Evolutionary conservation across 1,140 invertebrate genomes (phyloP).

Genomic region (Phymastichus coffea): DNA sequence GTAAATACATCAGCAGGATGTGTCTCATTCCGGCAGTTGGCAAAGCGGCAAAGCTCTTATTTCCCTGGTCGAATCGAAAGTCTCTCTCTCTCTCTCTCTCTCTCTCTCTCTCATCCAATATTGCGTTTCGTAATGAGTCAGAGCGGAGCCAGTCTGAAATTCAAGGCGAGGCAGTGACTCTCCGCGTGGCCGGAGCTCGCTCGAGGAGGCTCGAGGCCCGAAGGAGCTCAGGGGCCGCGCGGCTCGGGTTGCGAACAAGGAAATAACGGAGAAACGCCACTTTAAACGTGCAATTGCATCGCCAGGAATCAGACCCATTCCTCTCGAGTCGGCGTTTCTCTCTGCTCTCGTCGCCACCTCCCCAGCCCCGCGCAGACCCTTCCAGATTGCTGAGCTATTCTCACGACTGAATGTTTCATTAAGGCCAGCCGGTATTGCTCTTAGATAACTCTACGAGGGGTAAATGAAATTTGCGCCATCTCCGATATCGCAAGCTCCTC

Average conservation of each 20-base stretch:
- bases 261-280: slow-evolving; percentile 56
- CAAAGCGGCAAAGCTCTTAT: neutral
- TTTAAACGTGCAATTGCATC: slow-evolving; percentile 59
- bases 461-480: slow-evolving; percentile 60
- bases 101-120: slow-evolving; percentile 43
- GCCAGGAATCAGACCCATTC: slow-evolving; percentile 55
- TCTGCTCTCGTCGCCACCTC: slow-evolving; percentile 22
- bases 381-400: slow-evolving; percentile 59
- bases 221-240: slow-evolving; percentile 30
- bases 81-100: too few relatives aligned
- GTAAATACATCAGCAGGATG: neutral
- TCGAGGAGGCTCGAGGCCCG: neutral
- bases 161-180: slow-evolving; percentile 39
- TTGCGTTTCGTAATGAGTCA: slow-evolving; percentile 43
- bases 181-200: slow-evolving; percentile 26
- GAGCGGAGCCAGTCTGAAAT: slow-evolving; percentile 42
- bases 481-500: slow-evolving; percentile 51
- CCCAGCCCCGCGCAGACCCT: slow-evolving; percentile 43
- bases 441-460: slow-evolving; percentile 59
- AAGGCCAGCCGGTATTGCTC: slow-evolving; percentile 59
- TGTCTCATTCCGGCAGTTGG: neutral
- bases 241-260: slow-evolving; percentile 47
- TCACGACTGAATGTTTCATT: slow-evolving; percentile 59
- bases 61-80: slow-evolving; percentile 37
- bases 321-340: slow-evolving; percentile 39